Evolutionary conservation across 2,888 invertebrate species (phyloP).

Genomic region (Hololepta plana): DNA sequence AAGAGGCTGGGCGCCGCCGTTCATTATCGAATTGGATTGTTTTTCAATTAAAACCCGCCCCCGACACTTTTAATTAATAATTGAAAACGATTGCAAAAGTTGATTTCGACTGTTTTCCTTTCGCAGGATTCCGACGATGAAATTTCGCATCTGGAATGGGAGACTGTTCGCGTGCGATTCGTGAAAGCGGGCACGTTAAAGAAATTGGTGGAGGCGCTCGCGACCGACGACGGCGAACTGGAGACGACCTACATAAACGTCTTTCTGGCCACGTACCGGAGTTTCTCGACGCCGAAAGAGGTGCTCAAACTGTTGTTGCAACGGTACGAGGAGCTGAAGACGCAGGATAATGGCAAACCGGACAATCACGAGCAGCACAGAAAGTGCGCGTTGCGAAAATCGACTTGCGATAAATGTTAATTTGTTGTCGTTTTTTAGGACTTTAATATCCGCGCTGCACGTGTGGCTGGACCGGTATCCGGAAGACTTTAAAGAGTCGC

Average conservation of each 20-base stretch:
- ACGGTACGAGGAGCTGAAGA: conserved; percentile 51
- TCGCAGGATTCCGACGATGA: conserved; percentile 71
- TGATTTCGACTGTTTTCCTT: neutral
- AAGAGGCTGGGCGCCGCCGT: too few relatives aligned
- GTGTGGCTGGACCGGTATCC: conserved; percentile 97
- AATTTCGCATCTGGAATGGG: conserved; percentile 96
- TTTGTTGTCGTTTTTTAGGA: conserved; percentile 8
- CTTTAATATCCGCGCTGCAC: conserved; percentile 70
- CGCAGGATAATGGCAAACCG: conserved; percentile 30
- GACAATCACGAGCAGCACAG: conserved; percentile 50
- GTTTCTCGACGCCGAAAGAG: conserved; percentile 73
- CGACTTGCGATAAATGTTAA: conserved; percentile 1
- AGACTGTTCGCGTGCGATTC: conserved; percentile 86
- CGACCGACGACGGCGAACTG: conserved; percentile 86
- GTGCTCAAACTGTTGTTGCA: conserved; percentile 68
- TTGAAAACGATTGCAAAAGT: neutral
- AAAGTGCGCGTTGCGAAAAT: conserved; percentile 31
- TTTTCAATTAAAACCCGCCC: too few relatives aligned
- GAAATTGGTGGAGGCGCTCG: conserved; percentile 81
- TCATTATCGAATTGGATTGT: too few relatives aligned
- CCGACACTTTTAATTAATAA: too few relatives aligned
- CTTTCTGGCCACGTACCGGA: conserved; percentile 86
- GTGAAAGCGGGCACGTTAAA: conserved; percentile 92
- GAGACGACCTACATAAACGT: conserved; percentile 97
- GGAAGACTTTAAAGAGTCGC: conserved; percentile 82